These are phyloP conservation scores for Pangasius macronema DNA, from an alignment of 2,797 vertebrate species.

Conservation along the genomic window DNA sequence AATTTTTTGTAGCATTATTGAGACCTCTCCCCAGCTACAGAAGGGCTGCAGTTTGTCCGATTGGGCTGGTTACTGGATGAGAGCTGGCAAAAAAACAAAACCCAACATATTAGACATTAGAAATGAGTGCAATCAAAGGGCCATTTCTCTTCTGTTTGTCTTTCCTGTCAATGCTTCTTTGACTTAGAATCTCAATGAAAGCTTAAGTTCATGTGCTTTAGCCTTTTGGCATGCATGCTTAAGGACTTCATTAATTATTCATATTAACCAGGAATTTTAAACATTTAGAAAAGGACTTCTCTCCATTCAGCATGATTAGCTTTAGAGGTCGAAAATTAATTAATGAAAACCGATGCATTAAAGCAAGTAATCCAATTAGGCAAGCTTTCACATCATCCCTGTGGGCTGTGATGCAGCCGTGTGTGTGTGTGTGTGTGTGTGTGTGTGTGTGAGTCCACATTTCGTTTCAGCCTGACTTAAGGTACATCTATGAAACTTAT, in stretches of 20 bases:
- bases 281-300: slow-evolving; percentile 13
- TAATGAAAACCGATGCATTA: slow-evolving; percentile 53
- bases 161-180: not conserved
- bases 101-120: slow-evolving; percentile 1
- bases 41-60: slow-evolving; percentile 22
- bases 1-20: not conserved
- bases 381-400: slow-evolving; percentile 46
- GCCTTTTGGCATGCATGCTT: slow-evolving; percentile 16
- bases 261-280: slow-evolving; percentile 13
- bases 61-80: slow-evolving; percentile 19
- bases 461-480: slow-evolving; percentile 33
- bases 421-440: slow-evolving; percentile 1
- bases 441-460: not conserved
- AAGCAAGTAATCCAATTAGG: slow-evolving; percentile 57
- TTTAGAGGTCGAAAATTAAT: slow-evolving; percentile 49
- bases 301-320: slow-evolving; percentile 30
- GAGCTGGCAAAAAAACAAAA: slow-evolving; percentile 22
- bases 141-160: not conserved
- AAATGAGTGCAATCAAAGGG: slow-evolving; percentile 8
- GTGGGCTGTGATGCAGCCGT: slow-evolving; percentile 32
- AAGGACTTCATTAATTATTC: slow-evolving; percentile 9
- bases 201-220: not conserved
- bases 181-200: not conserved
- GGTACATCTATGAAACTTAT: slow-evolving; percentile 23
- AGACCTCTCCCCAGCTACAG: slow-evolving; percentile 33